phyloP scores from a whole-genome alignment of 2,888 invertebrate species.

The Hermaeophaga mercurialis region DNA sequence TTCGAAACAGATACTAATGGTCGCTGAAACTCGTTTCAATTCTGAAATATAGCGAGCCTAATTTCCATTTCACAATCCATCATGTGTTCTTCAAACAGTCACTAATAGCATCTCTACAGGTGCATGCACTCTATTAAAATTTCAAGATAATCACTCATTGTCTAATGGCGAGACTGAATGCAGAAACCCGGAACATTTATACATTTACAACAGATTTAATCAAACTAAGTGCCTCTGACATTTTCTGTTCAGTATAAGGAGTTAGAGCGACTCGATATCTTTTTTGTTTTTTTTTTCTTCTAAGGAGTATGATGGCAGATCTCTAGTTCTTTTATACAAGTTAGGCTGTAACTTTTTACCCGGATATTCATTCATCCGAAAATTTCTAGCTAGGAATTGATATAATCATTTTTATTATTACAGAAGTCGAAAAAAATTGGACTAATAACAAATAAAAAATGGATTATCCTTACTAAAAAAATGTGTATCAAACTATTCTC shows the following conservation, averaged over 20 bases:
- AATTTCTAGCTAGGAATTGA: no score
- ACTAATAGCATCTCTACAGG: conserved; percentile 30
- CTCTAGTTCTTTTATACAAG: no score
- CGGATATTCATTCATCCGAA: no score
- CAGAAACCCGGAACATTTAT: conserved; percentile 28
- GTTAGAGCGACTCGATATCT: conserved; percentile 11
- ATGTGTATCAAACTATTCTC: no score
- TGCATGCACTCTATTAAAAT: conserved; percentile 36
- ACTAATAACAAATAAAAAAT: no score
- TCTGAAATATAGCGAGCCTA: conserved; percentile 6
- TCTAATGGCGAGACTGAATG: conserved; percentile 28
- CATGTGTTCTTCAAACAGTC: conserved; percentile 17
- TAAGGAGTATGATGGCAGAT: conserved; percentile 5
- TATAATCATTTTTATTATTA: no score
- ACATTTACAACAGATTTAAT: conserved; percentile 29
- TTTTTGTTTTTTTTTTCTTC: conserved; percentile 13
- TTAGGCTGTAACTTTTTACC: no score
- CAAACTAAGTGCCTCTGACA: conserved; percentile 32
- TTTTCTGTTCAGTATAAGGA: conserved; percentile 18
- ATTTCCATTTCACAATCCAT: conserved; percentile 17
- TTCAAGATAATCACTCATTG: conserved; percentile 38
- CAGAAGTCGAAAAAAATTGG: no score
- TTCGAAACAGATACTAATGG: conserved; percentile 6
- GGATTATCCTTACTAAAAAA: no score
- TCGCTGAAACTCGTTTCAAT: conserved; percentile 2